A percentile compares a stretch with the other conserved stretches of the same genome.
Evolutionary conservation across 2,888 invertebrate species (phyloP).

Genomic region (Cyclophora albipunctata): DNA sequence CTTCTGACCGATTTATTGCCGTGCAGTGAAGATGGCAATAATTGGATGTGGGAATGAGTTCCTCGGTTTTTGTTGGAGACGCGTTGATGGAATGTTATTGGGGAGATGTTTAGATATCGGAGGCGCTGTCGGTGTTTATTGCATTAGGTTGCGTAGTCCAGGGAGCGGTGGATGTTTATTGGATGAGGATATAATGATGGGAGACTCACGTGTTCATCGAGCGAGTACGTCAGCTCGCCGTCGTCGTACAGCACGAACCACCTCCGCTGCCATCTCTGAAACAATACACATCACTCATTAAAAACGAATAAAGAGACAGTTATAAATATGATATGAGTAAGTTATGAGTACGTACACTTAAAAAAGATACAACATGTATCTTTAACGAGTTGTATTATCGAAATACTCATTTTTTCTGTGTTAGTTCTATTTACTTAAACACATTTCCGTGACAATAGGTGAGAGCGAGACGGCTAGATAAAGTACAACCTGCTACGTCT

Average conservation of each 20-base stretch:
- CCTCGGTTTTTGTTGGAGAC: too few relatives aligned
- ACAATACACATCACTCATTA: slow-evolving; percentile 43
- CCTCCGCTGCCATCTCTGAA: slow-evolving; percentile 98
- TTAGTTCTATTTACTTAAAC: background rate
- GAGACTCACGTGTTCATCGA: slow-evolving; percentile 97
- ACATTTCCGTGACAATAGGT: background rate
- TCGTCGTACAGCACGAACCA: slow-evolving; percentile 99
- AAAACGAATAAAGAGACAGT: background rate
- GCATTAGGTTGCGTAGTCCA: too few relatives aligned
- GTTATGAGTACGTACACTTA: too few relatives aligned
- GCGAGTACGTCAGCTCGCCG: slow-evolving; percentile 96
- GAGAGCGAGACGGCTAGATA: background rate
- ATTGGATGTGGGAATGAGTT: slow-evolving; percentile 17
- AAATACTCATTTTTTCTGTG: too few relatives aligned
- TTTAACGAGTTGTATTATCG: too few relatives aligned
- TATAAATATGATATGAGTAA: background rate
- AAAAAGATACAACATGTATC: too few relatives aligned
- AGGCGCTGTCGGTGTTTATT: too few relatives aligned
- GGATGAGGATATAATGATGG: too few relatives aligned
- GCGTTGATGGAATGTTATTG: background rate
- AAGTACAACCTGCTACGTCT: background rate
- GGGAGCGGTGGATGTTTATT: too few relatives aligned
- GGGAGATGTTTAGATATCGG: background rate
- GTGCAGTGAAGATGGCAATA: slow-evolving; percentile 20
- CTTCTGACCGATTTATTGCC: slow-evolving; percentile 22